Percentiles rank a stretch among this genome's conserved stretches.
Conservation (phyloP, 2,113 vertebrate species). For the Lynx canadensis region DNA sequence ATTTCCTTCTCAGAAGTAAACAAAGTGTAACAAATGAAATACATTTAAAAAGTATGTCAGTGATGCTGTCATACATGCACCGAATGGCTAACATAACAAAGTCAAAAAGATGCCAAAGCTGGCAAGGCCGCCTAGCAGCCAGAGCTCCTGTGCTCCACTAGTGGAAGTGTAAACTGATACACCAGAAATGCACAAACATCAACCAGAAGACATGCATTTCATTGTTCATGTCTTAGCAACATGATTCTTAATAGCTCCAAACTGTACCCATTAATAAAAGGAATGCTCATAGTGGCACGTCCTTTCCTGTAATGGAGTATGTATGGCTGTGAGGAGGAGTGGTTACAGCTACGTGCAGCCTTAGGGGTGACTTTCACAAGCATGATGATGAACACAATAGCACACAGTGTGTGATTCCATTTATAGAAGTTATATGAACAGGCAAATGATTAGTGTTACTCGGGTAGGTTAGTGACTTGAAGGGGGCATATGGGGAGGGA, state of each 20-base stretch:
- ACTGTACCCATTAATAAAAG: not conserved
- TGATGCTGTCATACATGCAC: no score
- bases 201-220: no score
- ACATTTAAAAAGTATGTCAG: not conserved
- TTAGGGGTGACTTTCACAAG: not conserved
- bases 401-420: not conserved
- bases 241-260: not conserved
- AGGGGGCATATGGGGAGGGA: not conserved
- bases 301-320: accelerated
- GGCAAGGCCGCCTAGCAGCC: not conserved
- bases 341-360: not conserved
- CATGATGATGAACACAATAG: no score
- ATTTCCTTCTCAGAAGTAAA: not conserved
- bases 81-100: not conserved
- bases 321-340: accelerated
- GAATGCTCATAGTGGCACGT: accelerated
- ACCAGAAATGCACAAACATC: accelerated
- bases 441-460: not conserved
- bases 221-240: no score
- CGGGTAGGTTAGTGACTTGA: not conserved
- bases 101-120: not conserved
- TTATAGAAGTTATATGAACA: no score
- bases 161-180: not conserved
- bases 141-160: accelerated
- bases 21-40: not conserved